Evolutionary conservation across 2,113 vertebrate species (phyloP), one percentile per base, ranked within the genome.

Genomic region (Alectura lathami): DNA sequence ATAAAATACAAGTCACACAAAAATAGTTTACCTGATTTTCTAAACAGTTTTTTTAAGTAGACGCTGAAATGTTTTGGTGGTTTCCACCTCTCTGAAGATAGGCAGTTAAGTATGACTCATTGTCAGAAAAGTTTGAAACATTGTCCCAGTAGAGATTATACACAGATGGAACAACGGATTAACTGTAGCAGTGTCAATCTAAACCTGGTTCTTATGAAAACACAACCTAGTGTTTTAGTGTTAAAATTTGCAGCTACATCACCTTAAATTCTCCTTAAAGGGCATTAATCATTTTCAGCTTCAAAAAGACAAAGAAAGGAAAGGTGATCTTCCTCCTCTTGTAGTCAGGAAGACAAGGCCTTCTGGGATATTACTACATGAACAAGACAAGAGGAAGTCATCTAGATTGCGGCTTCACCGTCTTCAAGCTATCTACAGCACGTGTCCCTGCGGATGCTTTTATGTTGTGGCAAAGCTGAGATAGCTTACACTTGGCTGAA

Each of bases 21-120:
- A 43, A 81, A 48, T 6, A 74, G 7, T 2, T 82, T 51, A 30
- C 11, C 48, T 23, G 6, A 66, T 38, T 86, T 60, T 22, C 36
- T 56, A 63, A 88, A 23, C 0, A 32, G 8, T 3, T 27, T 50
- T 50, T 68, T 34, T 38, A 73, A 73, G 9, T 32, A 64, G 11
- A 60, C 0, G 0, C 3, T 4, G 34, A 79, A 11, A 17, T 24
- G 1, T 51, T 62, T 67, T 67, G 18, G 18, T n/a, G 18, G 30
- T 21, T 56, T 8, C 11, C 18, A 27, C 14, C 11, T 13, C 12
- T 17, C 32, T 38, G 38, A 69, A 62, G 17, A 74, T 53, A 29
- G 63, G 9, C 17, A 79, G 12, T 32, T 34, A 73, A 73, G 40
- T 4, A 16, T 11, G 32, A 88, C 51, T 64, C 9, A 47, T 68